Base-by-base conservation (phyloP, 2,797 vertebrate genomes). In the Orientallactaga sibirica region DNA sequence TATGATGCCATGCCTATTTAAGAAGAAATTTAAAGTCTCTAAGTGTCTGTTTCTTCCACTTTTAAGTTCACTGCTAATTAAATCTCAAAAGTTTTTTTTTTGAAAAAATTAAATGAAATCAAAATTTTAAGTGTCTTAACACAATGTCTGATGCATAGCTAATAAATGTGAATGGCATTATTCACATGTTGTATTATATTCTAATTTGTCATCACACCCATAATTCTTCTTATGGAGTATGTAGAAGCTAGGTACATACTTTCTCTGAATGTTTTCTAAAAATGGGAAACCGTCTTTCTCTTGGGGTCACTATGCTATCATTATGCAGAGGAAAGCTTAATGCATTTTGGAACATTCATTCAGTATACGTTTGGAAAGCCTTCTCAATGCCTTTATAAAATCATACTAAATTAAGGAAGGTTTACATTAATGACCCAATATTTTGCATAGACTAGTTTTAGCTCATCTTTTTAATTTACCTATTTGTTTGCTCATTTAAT, bases 31-130 rank as follows among this genome's bases (percentile, higher is more conserved):
- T 64, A 15, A 22, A 64, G 62, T 55, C 5, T n/a, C 52, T 66
- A 80, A 80, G 37, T 52, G 62, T 33, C 22, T 48, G 2, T 75
- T 61, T 76, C 24, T 29, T 75, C 16, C 62, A 58, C 1, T 84
- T n/a, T 79, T 68, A 48, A 74, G 18, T 68, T 43, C 88, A 48
- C 16, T 66, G 68, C 62, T 66, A 66, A 58, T 84, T 66, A 78
- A 83, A 52, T 43, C 4, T 71, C 16, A 52, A 62, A 9, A 3
- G 2, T 18, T 37, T 55, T 92, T 79, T 73, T 12, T 37, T 37
- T 37, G 33, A 77, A 85, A 85, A 5, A 58, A 75, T 41, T 84
- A 75, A 92, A 52, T 81, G 25, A 86, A 52, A 85, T 79, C 80
- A 80, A 74, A 55, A 41, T 55, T 33, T 64, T 86, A 58, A 70